Evolutionary conservation across 2,797 vertebrate genomes (phyloP), one percentile per base, ranked within the genome.

Genomic region (Anabacerthia variegaticeps): DNA sequence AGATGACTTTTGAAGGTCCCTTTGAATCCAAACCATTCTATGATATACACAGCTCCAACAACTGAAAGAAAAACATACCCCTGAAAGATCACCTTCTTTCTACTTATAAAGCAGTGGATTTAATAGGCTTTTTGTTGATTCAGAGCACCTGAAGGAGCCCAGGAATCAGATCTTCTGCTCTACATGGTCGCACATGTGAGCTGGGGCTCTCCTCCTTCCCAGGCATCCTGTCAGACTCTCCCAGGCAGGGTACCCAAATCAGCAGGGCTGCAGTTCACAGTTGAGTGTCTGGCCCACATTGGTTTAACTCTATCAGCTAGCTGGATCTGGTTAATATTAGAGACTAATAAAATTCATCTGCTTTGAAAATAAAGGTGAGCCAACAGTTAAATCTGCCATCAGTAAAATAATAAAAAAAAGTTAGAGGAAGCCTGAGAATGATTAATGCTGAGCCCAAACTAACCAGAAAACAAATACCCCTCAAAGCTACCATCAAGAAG

Each of bases 281-380:
- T 48, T 78, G 75, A 92, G 46, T 2, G 4, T 72, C 87, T 95
- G 79, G 66, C 32, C 44, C 55, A 44, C 24, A 6, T 4, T 76
- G 71, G 51, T 87, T 90, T 79, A 88, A 79, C 67, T 88, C 62
- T 71, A 89, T 95, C 92, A 91, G 46, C 88, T 87, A 63, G 55
- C 27, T 87, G 63, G 52, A 85, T 90, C 89, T 96, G 95, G 59
- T 77, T 93, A 96, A 92, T 94, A 95, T 95, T 95, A 97, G 52
- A 90, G 63, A 65, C 49, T 88, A 94, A 92, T 76, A 90, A 66
- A 95, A 86, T 41, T 92, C 89, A 63, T 93, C 67, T 95, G 92
- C 32, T 96, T 94, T 96, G 77, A 88, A 96, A 96, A 93, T 65
- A 79, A 94, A 96, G 85, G 89, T 91, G 91, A 92, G 89, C 71